These are phyloP conservation scores for Sorex araneus DNA, from an alignment of 2,113 vertebrate genomes.

Conservation along the genomic window DNA sequence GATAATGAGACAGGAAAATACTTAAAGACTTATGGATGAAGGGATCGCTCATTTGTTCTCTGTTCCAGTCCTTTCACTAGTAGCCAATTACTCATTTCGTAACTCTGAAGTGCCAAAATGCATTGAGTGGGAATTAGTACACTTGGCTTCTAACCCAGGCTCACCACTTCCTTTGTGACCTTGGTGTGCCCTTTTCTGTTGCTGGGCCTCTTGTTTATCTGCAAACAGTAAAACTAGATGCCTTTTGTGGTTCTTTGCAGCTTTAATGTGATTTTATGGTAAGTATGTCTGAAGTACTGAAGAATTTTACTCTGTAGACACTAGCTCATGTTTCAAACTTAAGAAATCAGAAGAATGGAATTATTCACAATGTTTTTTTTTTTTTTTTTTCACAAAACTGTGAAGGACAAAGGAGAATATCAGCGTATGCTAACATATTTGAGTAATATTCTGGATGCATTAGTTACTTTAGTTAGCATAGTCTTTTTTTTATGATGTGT, in stretches of 20 bases:
- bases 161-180: neutral
- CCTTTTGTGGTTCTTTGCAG: slow-evolving; percentile 5
- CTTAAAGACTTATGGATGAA: neutral
- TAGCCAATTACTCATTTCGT: neutral
- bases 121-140: neutral
- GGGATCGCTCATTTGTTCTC: neutral
- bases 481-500: slow-evolving; percentile 1
- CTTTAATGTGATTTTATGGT: slow-evolving; percentile 31
- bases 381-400: slow-evolving; percentile 53
- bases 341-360: slow-evolving; percentile 12
- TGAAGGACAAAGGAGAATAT: neutral
- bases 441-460: neutral
- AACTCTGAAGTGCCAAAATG: neutral
- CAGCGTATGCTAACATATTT: neutral
- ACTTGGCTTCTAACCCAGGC: neutral
- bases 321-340: slow-evolving; percentile 14
- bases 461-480: neutral
- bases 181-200: neutral
- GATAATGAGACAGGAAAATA: slow-evolving; percentile 51
- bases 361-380: slow-evolving; percentile 39
- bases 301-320: neutral
- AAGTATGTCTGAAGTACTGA: slow-evolving; percentile 42
- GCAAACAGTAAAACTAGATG: slow-evolving; percentile 17
- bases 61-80: neutral
- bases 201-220: neutral